Evolutionary conservation across 2,888 invertebrate genomes (phyloP).

Genomic region (Rutpela maculata): DNA sequence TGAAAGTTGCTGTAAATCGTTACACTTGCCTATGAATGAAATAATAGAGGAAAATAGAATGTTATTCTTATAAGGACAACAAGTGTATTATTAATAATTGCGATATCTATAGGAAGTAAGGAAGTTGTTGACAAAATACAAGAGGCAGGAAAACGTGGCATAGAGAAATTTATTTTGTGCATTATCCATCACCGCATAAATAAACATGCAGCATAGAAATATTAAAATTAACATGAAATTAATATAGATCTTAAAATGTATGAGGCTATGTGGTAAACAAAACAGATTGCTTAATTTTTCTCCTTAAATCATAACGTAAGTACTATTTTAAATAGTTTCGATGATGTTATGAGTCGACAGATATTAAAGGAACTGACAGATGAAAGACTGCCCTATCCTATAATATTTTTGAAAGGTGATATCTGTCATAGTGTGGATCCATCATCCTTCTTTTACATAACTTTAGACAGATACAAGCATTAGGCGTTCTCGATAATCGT

Average conservation of each 20-base stretch:
- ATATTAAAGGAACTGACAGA: background rate
- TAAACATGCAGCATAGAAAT: background rate
- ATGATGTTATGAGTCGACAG: background rate
- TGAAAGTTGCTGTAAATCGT: background rate
- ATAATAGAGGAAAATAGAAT: background rate
- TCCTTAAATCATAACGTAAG: background rate
- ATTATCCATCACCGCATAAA: too few species aligned
- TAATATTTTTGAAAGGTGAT: background rate
- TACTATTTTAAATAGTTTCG: background rate
- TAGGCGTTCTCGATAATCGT: background rate
- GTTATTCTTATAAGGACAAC: background rate
- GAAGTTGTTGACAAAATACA: too few species aligned
- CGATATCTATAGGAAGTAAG: too few species aligned
- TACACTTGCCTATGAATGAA: background rate
- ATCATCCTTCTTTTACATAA: background rate
- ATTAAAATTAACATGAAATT: background rate
- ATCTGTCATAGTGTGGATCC: background rate
- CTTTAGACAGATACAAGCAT: background rate
- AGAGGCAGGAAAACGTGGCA: too few species aligned
- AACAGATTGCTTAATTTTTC: background rate
- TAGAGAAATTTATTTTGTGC: too few species aligned
- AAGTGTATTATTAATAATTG: too few species aligned
- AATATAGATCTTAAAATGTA: background rate
- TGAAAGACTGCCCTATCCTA: background rate
- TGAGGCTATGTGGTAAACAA: background rate